These are phyloP conservation scores for Mirza zaza DNA, from an alignment of 2,113 vertebrate genomes.

Conservation along the genomic window DNA sequence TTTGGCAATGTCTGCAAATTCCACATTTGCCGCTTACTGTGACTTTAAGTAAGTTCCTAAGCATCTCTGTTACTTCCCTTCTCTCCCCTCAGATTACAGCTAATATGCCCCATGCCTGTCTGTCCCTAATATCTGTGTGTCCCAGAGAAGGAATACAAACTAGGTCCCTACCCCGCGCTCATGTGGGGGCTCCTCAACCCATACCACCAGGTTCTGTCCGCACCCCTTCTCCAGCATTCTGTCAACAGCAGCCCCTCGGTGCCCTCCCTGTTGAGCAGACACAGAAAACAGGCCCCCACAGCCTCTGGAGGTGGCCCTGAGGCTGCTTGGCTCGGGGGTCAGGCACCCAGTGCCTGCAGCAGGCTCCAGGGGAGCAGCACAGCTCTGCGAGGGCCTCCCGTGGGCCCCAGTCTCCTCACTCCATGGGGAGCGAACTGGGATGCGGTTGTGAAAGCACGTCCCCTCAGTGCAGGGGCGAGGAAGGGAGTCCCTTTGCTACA, in stretches of 20 bases:
- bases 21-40: background rate
- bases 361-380: too few species aligned
- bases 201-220: background rate
- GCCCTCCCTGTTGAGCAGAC: background rate
- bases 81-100: background rate
- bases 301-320: background rate
- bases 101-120: background rate
- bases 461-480: background rate
- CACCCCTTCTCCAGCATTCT: background rate
- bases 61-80: background rate
- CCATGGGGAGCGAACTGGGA: background rate
- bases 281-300: background rate
- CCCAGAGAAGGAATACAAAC: background rate
- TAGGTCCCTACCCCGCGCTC: background rate
- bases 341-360: background rate
- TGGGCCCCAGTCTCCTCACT: background rate
- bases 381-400: background rate
- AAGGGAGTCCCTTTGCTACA: background rate
- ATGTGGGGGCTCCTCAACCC: background rate
- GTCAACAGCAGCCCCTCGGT: background rate
- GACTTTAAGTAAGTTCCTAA: background rate
- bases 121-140: background rate
- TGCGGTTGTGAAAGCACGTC: background rate
- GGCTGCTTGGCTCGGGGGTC: background rate
- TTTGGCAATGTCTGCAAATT: background rate